phyloP scores from a whole-genome alignment of 2,797 vertebrate genomes.

The Catharus ustulatus region DNA sequence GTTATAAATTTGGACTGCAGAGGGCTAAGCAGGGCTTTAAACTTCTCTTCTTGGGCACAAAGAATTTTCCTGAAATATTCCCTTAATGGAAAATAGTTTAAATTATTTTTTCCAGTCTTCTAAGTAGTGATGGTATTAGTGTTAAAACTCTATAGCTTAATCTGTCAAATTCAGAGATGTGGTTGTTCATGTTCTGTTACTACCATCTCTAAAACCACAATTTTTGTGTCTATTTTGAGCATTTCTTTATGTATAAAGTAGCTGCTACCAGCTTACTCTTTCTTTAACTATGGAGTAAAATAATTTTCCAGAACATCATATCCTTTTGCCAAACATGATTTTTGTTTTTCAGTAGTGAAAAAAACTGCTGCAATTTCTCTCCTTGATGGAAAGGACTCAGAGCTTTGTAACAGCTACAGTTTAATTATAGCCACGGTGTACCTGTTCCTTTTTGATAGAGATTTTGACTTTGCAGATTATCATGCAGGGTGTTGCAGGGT shows the following conservation, averaged over 20 bases:
- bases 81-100: background rate
- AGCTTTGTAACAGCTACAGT: background rate
- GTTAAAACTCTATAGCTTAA: background rate
- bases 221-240: background rate
- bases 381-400: background rate
- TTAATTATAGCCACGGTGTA: background rate
- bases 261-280: background rate
- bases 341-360: background rate
- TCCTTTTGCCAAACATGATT: background rate
- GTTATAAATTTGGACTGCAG: background rate
- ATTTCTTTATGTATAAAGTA: background rate
- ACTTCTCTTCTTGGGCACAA: background rate
- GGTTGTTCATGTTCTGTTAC: background rate
- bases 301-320: background rate
- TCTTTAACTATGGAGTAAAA: background rate
- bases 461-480: background rate
- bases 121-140: background rate
- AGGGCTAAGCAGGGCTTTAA: background rate
- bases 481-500: background rate
- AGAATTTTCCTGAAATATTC: background rate
- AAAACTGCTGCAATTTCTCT: background rate
- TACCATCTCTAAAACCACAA: accelerated
- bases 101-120: background rate
- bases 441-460: background rate
- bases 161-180: background rate